Percentiles rank a stretch among this genome's conserved stretches.
phyloP scores from a whole-genome alignment of 2,797 vertebrate species.

The Anguilla pacifica region DNA sequence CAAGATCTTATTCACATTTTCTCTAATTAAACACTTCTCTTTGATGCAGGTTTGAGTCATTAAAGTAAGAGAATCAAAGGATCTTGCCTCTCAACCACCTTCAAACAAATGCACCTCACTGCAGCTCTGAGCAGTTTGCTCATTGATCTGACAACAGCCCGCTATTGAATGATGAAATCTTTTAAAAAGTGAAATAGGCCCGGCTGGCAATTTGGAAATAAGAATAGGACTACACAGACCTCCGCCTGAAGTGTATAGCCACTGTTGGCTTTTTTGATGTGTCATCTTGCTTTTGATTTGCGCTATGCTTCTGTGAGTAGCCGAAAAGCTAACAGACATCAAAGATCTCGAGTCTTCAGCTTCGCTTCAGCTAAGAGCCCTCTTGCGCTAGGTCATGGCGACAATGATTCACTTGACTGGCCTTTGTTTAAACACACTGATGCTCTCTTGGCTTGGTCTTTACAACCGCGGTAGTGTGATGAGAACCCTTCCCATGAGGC shows the following conservation, averaged over 20 bases:
- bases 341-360: not conserved
- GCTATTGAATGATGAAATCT: not conserved
- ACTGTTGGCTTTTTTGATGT: not conserved
- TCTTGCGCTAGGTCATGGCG: not conserved
- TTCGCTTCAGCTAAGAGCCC: not conserved
- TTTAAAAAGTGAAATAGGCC: not conserved
- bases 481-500: not conserved
- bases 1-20: not conserved
- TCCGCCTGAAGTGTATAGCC: not conserved
- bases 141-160: not conserved
- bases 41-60: not conserved
- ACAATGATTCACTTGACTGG: not conserved
- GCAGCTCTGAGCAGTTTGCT: not conserved
- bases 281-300: not conserved
- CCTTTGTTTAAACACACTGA: not conserved
- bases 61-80: not conserved
- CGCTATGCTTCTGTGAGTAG: not conserved
- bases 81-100: slow-evolving; percentile 1
- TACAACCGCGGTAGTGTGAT: not conserved
- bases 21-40: not conserved
- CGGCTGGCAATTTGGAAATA: not conserved
- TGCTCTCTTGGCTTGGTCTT: not conserved
- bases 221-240: not conserved
- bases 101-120: not conserved
- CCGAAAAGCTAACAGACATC: not conserved